Percentiles rank a stretch among this genome's conserved stretches.
These are phyloP conservation scores for Karalla daura DNA, from an alignment of 2,797 vertebrate species.

Conservation along the genomic window DNA sequence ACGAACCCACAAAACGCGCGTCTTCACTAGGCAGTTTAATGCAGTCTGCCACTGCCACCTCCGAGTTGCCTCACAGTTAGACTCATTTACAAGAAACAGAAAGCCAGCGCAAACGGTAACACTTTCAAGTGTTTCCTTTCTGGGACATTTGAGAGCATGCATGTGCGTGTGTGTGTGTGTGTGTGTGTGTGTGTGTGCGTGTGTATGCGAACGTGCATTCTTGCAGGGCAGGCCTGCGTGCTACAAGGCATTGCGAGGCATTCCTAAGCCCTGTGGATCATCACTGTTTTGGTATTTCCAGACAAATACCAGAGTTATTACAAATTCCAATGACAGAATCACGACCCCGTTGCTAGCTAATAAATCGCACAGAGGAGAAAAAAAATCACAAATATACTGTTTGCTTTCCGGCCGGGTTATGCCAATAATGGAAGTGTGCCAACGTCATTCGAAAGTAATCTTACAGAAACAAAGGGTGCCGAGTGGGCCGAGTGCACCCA, in stretches of 20 bases:
- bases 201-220: too few species aligned
- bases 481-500: slow-evolving; percentile 11
- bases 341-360: slow-evolving; percentile 36
- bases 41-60: slow-evolving; percentile 7
- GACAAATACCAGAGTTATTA: slow-evolving; percentile 70
- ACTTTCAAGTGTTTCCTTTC: slow-evolving; percentile 20
- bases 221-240: background rate
- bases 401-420: slow-evolving; percentile 40
- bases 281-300: slow-evolving; percentile 65
- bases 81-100: slow-evolving; percentile 18
- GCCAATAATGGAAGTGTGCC: slow-evolving; percentile 42
- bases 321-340: slow-evolving; percentile 64
- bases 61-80: slow-evolving; percentile 9
- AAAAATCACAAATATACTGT: slow-evolving; percentile 60
- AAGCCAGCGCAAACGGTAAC: slow-evolving; percentile 5
- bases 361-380: slow-evolving; percentile 47
- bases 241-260: slow-evolving; percentile 15
- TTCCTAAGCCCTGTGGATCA: slow-evolving; percentile 52
- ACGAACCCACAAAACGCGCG: slow-evolving; percentile 34
- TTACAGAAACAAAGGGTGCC: slow-evolving; percentile 40
- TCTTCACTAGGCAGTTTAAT: slow-evolving; percentile 4
- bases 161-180: background rate
- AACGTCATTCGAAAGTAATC: slow-evolving; percentile 54
- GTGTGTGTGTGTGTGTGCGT: background rate
- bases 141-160: background rate